Conservation (phyloP, 1,140 invertebrate species). For the Mylabris phalerata region DNA sequence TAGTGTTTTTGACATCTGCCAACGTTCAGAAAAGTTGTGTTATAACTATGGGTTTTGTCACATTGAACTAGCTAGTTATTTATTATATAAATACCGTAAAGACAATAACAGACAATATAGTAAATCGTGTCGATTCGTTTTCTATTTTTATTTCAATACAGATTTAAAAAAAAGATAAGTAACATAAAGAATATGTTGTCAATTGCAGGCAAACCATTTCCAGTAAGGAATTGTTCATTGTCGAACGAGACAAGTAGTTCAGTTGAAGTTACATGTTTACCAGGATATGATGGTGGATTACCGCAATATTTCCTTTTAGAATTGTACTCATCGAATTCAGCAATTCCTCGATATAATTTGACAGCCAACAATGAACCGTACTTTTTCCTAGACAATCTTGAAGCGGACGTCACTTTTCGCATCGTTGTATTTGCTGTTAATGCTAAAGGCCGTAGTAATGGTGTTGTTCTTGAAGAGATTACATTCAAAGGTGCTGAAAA, state of each 20-base stretch:
- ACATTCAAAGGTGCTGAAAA: conserved; percentile 74
- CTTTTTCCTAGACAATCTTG: conserved; percentile 63
- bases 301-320: conserved; percentile 75
- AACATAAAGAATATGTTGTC: too few species aligned
- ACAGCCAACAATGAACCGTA: conserved; percentile 55
- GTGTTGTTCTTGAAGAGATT: conserved; percentile 63
- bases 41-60: background rate
- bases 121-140: background rate
- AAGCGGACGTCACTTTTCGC: conserved; percentile 66
- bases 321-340: conserved; percentile 56
- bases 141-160: background rate
- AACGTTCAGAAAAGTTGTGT: background rate
- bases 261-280: conserved; percentile 65
- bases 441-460: conserved; percentile 66
- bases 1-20: background rate
- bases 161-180: too few species aligned
- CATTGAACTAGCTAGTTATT: background rate
- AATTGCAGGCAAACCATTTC: conserved; percentile 61
- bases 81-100: background rate
- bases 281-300: conserved; percentile 79
- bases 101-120: background rate
- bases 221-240: conserved; percentile 66
- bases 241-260: conserved; percentile 67
- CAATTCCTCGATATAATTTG: conserved; percentile 55
- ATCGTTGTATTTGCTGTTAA: conserved; percentile 71